Evolutionary conservation across 2,113 vertebrate species (phyloP).

Genomic region (Meles meles): DNA sequence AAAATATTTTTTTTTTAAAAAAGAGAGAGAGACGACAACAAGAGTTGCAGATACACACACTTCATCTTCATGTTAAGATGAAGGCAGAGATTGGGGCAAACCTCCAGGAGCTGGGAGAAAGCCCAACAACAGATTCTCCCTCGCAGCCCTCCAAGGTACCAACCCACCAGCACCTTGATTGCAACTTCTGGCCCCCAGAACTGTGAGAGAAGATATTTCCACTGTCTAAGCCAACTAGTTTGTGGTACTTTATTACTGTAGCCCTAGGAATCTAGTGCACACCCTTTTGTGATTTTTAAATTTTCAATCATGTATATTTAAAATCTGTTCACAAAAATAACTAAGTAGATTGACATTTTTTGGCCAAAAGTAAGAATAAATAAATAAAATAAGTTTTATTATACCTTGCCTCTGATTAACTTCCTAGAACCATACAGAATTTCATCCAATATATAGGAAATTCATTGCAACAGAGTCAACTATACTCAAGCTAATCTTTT

Average conservation of each 20-base stretch:
- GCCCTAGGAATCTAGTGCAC: background rate
- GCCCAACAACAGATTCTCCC: background rate
- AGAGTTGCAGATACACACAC: background rate
- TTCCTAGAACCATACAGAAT: background rate
- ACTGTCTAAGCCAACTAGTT: background rate
- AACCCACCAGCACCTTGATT: background rate
- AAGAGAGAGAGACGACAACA: background rate
- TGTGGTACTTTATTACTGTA: background rate
- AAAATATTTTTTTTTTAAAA: background rate
- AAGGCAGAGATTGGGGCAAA: background rate
- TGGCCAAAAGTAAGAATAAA: background rate
- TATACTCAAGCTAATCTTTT: background rate
- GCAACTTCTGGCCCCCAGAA: background rate
- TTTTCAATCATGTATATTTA: background rate
- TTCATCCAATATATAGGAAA: background rate
- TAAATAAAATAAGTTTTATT: background rate
- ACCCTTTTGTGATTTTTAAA: background rate
- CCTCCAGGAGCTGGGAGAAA: no score
- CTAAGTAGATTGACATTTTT: background rate
- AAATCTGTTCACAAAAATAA: background rate
- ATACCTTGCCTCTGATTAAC: background rate
- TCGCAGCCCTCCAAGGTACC: background rate
- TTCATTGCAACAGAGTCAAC: background rate
- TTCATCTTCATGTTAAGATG: background rate
- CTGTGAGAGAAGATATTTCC: background rate